A percentile compares a stretch with the other conserved stretches of the same genome.
phyloP scores from a whole-genome alignment of 2,113 vertebrate genomes.

The Machaerirhynchus nigripectus region DNA sequence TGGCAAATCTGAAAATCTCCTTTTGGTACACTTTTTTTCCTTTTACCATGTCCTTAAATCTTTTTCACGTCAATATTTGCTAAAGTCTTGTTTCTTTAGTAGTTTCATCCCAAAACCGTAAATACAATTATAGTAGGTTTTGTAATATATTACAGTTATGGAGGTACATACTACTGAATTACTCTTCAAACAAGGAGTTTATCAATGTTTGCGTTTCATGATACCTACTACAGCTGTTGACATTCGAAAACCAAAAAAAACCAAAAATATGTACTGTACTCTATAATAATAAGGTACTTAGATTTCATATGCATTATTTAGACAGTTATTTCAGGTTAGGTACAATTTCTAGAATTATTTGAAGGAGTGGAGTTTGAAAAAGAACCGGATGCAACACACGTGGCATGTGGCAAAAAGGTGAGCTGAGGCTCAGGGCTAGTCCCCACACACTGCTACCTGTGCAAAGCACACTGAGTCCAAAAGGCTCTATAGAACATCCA shows the following conservation, averaged over 20 bases:
- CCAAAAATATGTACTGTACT: background rate
- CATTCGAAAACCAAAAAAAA: background rate
- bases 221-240: background rate
- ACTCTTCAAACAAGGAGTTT: background rate
- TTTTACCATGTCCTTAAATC: background rate
- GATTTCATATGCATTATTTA: background rate
- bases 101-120: accelerated
- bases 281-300: background rate
- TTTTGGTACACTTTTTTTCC: background rate
- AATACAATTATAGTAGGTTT: background rate
- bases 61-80: background rate
- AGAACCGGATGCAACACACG: background rate
- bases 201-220: background rate
- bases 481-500: background rate
- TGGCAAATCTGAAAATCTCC: background rate
- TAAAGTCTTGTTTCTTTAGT: background rate
- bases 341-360: background rate
- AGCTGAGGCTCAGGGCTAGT: background rate
- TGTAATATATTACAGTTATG: background rate
- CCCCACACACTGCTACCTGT: background rate
- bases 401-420: background rate
- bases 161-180: background rate
- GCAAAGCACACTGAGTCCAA: background rate
- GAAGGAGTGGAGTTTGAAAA: background rate
- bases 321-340: background rate